Conservation (phyloP, 2,888 invertebrate genomes). For the Fragum whitleyi region DNA sequence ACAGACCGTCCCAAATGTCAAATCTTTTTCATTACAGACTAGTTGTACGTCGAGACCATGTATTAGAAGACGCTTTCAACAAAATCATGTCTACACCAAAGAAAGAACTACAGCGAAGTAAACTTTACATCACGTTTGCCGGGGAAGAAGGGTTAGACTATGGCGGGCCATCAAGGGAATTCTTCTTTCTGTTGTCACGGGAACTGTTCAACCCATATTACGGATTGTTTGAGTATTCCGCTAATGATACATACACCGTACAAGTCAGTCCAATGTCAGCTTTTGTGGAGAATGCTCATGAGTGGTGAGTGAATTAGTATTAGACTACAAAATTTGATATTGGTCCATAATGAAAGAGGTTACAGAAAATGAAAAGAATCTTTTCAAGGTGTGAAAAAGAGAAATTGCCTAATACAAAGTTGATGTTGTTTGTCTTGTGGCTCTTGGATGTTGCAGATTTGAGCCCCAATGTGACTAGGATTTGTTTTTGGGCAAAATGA, state of each 20-base stretch:
- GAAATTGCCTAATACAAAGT: too few species aligned
- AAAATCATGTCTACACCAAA: slow-evolving; percentile 98
- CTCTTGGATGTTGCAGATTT: too few species aligned
- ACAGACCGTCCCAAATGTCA: too few species aligned
- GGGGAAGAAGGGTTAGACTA: slow-evolving; percentile 99
- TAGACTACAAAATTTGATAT: too few species aligned
- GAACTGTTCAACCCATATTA: slow-evolving; percentile 99
- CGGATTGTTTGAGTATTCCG: slow-evolving; percentile 98
- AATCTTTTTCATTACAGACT: too few species aligned
- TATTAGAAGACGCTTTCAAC: slow-evolving; percentile 97
- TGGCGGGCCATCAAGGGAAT: slow-evolving; percentile 98
- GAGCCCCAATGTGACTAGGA: too few species aligned
- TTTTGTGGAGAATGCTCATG: slow-evolving; percentile 98
- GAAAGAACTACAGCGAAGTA: slow-evolving; percentile 97
- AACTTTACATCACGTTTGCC: slow-evolving; percentile 93
- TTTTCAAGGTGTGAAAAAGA: too few species aligned
- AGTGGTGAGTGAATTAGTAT: slow-evolving; percentile 90
- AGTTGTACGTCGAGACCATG: slow-evolving; percentile 95
- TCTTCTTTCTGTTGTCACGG: slow-evolving; percentile 98
- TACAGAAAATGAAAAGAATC: too few species aligned
- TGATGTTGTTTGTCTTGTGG: too few species aligned
- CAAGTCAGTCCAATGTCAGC: slow-evolving; percentile 94
- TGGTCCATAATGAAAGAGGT: too few species aligned
- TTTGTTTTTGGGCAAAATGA: too few species aligned
- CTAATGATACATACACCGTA: slow-evolving; percentile 98